Evolutionary conservation across 2,888 invertebrate species (phyloP).

Genomic region (Sinotaia quadrata): DNA sequence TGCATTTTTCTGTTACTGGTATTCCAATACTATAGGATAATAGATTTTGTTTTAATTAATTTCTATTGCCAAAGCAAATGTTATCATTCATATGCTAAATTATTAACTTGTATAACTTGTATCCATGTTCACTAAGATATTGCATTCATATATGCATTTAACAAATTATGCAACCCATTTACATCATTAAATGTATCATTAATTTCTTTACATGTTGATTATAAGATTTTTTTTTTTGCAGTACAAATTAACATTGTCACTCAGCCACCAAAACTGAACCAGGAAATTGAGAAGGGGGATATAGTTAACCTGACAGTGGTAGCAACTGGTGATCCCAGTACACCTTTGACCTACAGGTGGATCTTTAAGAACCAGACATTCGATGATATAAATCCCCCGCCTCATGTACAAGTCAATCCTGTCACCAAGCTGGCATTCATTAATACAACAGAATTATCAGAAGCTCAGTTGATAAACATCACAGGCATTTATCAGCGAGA

Average conservation of each 20-base stretch:
- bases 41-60: no score
- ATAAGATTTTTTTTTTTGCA: constrained; percentile 12
- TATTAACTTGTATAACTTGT: no score
- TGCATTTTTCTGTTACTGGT: no score
- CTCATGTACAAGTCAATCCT: constrained; percentile 22
- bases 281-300: constrained; percentile 31
- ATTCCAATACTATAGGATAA: no score
- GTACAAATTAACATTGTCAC: constrained; percentile 32
- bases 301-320: constrained; percentile 35
- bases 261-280: constrained; percentile 1
- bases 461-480: constrained; percentile 26
- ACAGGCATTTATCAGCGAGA: constrained; percentile 28
- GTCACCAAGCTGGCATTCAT: constrained; percentile 28
- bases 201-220: no score
- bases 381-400: not conserved
- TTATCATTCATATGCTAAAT: no score
- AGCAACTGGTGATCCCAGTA: constrained; percentile 26
- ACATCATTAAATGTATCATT: no score
- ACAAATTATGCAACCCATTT: no score
- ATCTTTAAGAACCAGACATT: constrained; percentile 32
- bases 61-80: no score
- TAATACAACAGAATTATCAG: constrained; percentile 32
- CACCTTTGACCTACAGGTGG: constrained; percentile 33
- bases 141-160: no score
- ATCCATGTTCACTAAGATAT: no score